A percentile compares a stretch with the other conserved stretches of the same genome.
phyloP scores from a whole-genome alignment of 35 echinoderm and acorn worm genomes.

The Anneissia japonica region DNA sequence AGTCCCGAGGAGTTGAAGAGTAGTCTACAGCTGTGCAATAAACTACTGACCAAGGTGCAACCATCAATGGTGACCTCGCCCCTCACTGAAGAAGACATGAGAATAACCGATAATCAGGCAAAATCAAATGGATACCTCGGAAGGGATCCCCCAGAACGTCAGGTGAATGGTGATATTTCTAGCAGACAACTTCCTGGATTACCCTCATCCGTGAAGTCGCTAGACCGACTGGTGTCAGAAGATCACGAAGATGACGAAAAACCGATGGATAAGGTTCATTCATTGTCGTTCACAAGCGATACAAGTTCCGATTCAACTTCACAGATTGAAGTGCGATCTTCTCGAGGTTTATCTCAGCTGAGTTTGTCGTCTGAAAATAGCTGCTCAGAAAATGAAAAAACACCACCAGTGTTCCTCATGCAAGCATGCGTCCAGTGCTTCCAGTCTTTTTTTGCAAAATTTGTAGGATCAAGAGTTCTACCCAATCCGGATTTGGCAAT shows the following conservation, averaged over 20 bases:
- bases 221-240: not conserved
- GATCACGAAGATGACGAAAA: not conserved
- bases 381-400: constrained; percentile 50
- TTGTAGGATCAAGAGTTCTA: constrained; percentile 75
- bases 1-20: constrained; percentile 63
- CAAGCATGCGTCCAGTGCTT: constrained; percentile 93
- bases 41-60: constrained; percentile 94
- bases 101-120: not conserved
- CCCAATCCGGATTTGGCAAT: constrained; percentile 54
- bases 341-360: constrained; percentile 15
- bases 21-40: constrained; percentile 66
- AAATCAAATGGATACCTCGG: not conserved
- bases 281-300: not conserved
- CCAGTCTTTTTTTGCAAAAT: constrained; percentile 87
- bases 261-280: not conserved
- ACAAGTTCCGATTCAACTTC: not conserved
- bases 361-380: constrained; percentile 46
- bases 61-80: constrained; percentile 75
- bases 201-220: not conserved
- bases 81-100: not conserved
- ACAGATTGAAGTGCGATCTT: not conserved
- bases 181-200: not conserved
- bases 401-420: constrained; percentile 82
- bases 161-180: not conserved
- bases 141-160: not conserved